Evolutionary conservation across 2,888 invertebrate genomes (phyloP), one percentile per base, ranked within the genome.

Genomic region (Caenorhabditis sinica): DNA sequence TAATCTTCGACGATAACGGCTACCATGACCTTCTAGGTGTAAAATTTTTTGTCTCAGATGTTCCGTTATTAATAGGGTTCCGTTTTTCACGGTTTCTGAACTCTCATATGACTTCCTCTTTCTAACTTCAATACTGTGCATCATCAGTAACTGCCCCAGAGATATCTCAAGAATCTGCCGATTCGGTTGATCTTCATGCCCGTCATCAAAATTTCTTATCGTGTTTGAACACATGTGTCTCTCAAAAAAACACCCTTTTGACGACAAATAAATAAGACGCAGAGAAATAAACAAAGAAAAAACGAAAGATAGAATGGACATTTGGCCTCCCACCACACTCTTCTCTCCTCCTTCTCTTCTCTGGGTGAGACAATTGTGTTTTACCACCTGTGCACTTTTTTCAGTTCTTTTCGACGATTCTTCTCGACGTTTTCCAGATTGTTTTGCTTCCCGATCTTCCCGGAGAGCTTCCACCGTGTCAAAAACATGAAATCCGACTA

Each of bases 301-400:
- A n/a, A n/a, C n/a, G n/a, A 51, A 69, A 69, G 69, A 58, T 66
- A 68, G 33, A 76, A 58, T 66, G 75, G 75, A 66, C 58, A 76
- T 56, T 75, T 63, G 45, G 56, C 56, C 69, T 69, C 69, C 40
- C 69, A 53, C 40, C 25, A 17, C 65, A 45, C 25, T 45, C n/a
- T 8, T 45, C 65, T 45, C 43, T 20, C 17, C n/a, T 49, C 49
- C 49, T 49, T 20, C 49, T 49, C 36, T 36, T 58, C 30, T 30
- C 51, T 30, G 68, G 23, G 33, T 13, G 25, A 69, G 69, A 69
- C 69, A 69, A 69, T 69, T 69, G 56, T 53, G 45, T 15, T 56
- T 33, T 33, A 43, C 53, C 74, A 65, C 53, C 75, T 75, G 66
- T 68, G 68, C 75, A 66, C 75, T 76, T 76, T 75, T 30, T 75